phyloP scores from a whole-genome alignment of 2,113 vertebrate species.

The Candoia aspera region DNA sequence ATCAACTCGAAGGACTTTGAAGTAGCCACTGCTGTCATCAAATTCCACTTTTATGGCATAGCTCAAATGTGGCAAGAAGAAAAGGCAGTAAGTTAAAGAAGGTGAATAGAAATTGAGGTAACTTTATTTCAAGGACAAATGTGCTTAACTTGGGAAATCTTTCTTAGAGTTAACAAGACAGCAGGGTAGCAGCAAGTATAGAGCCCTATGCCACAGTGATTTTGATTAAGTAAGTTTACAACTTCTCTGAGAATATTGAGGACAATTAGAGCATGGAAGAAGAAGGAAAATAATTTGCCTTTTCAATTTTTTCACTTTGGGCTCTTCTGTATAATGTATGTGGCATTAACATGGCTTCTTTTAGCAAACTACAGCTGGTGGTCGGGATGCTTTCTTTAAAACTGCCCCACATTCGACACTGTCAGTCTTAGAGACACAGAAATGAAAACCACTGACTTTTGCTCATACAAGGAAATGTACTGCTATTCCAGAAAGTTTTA shows the following conservation, averaged over 20 bases:
- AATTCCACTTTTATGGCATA: neutral
- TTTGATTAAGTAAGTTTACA: neutral
- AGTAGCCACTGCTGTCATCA: neutral
- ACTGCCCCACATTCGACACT: neutral
- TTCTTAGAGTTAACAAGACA: neutral
- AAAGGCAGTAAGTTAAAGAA: neutral
- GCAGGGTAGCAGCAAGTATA: neutral
- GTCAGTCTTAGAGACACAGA: neutral
- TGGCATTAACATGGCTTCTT: neutral
- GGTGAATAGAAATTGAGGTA: neutral
- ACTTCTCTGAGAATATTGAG: neutral
- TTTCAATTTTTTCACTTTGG: neutral
- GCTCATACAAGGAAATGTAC: neutral
- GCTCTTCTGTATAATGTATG: neutral
- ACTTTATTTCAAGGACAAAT: neutral
- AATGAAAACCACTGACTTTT: neutral
- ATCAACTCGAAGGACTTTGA: neutral
- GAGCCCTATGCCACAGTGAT: neutral
- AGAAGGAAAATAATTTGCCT: neutral
- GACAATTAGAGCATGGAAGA: neutral
- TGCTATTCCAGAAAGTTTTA: neutral
- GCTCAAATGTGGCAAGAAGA: neutral
- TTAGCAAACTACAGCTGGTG: neutral
- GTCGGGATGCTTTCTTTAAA: neutral
- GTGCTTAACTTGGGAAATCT: neutral